Evolutionary conservation across 2,888 invertebrate genomes (phyloP).

Genomic region (Sepioteuthis lessoniana): DNA sequence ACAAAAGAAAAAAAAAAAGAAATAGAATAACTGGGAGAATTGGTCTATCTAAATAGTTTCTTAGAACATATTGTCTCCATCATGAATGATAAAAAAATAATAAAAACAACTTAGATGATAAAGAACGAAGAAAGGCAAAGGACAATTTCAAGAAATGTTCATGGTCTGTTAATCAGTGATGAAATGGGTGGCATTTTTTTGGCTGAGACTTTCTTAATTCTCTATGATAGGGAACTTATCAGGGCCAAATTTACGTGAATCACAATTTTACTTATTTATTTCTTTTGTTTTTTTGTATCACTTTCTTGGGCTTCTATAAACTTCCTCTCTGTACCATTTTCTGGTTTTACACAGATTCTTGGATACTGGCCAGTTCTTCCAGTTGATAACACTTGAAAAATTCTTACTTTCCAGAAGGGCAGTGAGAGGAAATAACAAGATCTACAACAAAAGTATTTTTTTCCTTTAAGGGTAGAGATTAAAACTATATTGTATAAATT

Average conservation of each 20-base stretch:
- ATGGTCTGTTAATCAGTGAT: slow-evolving; percentile 33
- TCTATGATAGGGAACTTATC: not conserved
- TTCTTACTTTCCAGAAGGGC: not conserved
- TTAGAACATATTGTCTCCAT: not conserved
- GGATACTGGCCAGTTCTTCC: slow-evolving; percentile 17
- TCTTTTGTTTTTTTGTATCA: not conserved
- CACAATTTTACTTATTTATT: slow-evolving; percentile 33
- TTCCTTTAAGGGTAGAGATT: too few species aligned
- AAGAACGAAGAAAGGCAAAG: not conserved
- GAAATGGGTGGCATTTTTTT: slow-evolving; percentile 12
- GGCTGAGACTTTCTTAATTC: not conserved
- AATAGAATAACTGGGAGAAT: not conserved
- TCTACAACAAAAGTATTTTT: not conserved
- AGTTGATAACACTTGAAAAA: not conserved
- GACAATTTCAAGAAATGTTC: slow-evolving; percentile 33
- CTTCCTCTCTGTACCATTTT: not conserved
- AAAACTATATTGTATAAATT: too few species aligned
- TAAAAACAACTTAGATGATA: not conserved
- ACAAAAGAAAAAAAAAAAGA: not conserved
- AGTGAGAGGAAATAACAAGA: not conserved
- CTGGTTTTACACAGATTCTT: not conserved
- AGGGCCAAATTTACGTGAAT: slow-evolving; percentile 11
- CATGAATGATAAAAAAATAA: not conserved
- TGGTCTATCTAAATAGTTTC: not conserved
- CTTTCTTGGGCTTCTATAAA: not conserved